Percentiles rank a stretch among this genome's conserved stretches.
phyloP scores from a whole-genome alignment of 2,113 vertebrate genomes.

The Plestiodon gilberti region DNA sequence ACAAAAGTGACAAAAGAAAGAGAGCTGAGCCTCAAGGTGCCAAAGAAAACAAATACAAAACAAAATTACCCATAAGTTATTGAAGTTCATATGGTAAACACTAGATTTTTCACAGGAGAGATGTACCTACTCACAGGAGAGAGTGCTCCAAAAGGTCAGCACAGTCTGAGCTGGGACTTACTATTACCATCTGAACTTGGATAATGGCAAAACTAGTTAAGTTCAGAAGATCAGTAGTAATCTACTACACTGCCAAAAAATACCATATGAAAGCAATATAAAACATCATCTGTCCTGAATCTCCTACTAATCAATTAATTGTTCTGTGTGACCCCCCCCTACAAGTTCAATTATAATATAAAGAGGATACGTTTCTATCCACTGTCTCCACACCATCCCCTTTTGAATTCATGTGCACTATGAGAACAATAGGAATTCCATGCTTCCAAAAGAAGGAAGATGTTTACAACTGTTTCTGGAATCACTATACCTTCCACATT shows the following conservation, averaged over 20 bases:
- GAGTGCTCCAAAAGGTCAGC: not conserved
- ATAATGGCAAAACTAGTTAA: not conserved
- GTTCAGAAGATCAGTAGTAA: not conserved
- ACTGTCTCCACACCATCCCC: not conserved
- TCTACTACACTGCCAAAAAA: not conserved
- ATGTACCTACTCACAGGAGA: not conserved
- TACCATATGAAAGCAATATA: not conserved
- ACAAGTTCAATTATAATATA: not conserved
- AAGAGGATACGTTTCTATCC: not conserved
- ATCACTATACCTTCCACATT: not conserved
- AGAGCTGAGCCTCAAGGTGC: not conserved
- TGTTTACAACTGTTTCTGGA: not conserved
- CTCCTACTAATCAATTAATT: not conserved
- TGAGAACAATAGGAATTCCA: not conserved
- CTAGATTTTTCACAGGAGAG: not conserved
- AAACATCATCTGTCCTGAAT: not conserved
- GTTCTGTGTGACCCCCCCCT: not conserved
- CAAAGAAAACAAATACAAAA: not conserved
- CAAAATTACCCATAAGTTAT: not conserved
- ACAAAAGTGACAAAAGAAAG: not conserved
- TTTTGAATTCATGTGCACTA: not conserved
- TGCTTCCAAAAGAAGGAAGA: not conserved
- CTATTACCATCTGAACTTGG: not conserved
- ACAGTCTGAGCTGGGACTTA: not conserved
- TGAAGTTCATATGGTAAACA: not conserved